These are phyloP conservation scores for Pao palembangensis DNA, from an alignment of 2,113 vertebrate genomes.

Conservation along the genomic window DNA sequence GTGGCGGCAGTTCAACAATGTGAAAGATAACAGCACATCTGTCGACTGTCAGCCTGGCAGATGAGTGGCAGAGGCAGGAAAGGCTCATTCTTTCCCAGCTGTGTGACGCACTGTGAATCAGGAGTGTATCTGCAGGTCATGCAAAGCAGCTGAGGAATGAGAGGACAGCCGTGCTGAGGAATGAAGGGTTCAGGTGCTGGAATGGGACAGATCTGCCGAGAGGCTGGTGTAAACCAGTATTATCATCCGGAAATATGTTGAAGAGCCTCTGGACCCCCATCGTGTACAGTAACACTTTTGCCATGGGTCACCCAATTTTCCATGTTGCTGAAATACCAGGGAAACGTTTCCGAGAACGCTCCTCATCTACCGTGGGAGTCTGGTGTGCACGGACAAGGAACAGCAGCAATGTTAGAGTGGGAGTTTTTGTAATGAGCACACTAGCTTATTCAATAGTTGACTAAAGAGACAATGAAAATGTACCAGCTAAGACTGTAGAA, in stretches of 20 bases:
- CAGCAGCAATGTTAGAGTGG: too few relatives aligned
- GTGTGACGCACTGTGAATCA: conserved; percentile 46
- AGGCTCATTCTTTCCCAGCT: conserved; percentile 64
- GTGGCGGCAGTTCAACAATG: conserved; percentile 51
- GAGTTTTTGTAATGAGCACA: too few relatives aligned
- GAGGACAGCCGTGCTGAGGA: conserved; percentile 16
- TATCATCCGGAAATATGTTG: background rate
- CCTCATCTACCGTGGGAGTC: background rate
- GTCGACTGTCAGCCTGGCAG: conserved; percentile 72
- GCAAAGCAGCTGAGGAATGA: conserved; percentile 67
- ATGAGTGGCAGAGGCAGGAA: conserved; percentile 67
- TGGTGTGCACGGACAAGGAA: too few relatives aligned
- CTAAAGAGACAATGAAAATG: too few relatives aligned
- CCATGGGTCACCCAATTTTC: background rate
- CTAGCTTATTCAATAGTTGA: too few relatives aligned
- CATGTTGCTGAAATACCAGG: conserved; percentile 8
- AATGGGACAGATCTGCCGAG: conserved; percentile 4
- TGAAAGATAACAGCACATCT: conserved; percentile 69
- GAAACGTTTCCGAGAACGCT: conserved; percentile 15
- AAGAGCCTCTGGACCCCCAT: background rate
- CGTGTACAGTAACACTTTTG: background rate
- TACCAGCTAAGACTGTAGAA: too few relatives aligned
- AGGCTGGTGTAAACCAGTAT: background rate
- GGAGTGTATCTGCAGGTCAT: conserved; percentile 68
- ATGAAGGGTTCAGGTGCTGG: conserved; percentile 38